Evolutionary conservation across 1,140 invertebrate genomes (phyloP), one percentile per base, ranked within the genome.

Genomic region (Calosoma granatense): DNA sequence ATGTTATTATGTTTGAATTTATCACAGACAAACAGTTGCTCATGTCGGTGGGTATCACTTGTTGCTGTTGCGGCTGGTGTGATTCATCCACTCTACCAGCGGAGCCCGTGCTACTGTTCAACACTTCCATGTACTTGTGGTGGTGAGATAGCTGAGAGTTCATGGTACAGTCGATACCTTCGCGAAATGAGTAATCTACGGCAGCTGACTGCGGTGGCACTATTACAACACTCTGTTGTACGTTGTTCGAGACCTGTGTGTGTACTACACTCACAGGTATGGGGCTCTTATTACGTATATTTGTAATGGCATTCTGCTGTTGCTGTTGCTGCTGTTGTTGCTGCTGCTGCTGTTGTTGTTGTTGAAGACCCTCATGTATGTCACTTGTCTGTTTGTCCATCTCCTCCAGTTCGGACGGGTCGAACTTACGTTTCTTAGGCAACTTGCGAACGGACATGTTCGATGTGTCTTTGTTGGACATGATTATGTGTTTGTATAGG

Each of bases 361-460:
- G n/a, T 9, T 53, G 56, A 22, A 22, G 9, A 12, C 20, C 14
- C 19, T 53, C 15, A 17, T 47, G 41, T 17, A 47, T 47, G 17
- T 47, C 41, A 9, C 9, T 12, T 6, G 26, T 6, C 15, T 12
- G 15, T 17, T 47, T 47, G 17, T 17, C 41, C 41, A 47, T 53
- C 60, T 89, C 86, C 72, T 92, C 89, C 55, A 90, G 73, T 70
- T 90, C 87, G 20, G 87, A 84, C 58, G 85, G 87, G 77, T 90
- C 84, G 66, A 88, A 92, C 74, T 92, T 92, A 59, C 90, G 78
- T 73, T 93, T 93, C 72, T 92, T 93, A 58, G 90, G 90, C 72
- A 92, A 78, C 70, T 87, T 89, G 53, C 82, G 70, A 3, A 79
- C 77, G 15, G 78, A 70, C 67, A 69, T 68, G 59, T 70, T 67